Conservation (phyloP, 2,113 vertebrate genomes). For the Corythornis cristatus region DNA sequence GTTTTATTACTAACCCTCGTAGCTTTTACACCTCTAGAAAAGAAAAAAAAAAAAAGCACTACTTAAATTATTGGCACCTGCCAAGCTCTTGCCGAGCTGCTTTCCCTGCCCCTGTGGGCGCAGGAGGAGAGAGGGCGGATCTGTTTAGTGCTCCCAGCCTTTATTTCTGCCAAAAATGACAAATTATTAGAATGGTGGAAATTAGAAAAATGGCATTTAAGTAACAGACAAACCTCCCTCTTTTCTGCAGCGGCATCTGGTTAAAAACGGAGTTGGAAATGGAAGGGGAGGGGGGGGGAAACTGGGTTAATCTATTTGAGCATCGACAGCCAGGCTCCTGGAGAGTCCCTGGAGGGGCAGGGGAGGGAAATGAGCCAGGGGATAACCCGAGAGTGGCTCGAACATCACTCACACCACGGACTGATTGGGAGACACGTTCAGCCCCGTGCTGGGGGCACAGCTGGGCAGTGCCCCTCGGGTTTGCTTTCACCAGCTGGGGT, state of each 20-base stretch:
- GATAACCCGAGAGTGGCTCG: rapidly evolving
- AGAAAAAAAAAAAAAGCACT: constrained; percentile 11
- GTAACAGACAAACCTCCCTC: background rate
- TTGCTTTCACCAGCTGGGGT: background rate
- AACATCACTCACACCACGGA: rapidly evolving
- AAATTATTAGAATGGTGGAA: constrained; percentile 38
- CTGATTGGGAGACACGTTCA: rapidly evolving
- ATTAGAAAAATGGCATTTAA: constrained; percentile 41
- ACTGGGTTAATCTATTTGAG: background rate
- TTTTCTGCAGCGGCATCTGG: background rate
- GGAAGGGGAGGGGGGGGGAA: background rate
- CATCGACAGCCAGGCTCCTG: background rate
- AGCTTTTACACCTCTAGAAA: constrained; percentile 39
- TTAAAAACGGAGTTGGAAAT: background rate
- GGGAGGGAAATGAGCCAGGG: rapidly evolving
- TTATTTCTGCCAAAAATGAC: constrained; percentile 8
- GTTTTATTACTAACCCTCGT: background rate
- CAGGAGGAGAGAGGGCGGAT: constrained; percentile 7
- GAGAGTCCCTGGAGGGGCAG: background rate
- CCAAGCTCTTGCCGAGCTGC: background rate
- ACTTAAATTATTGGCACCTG: constrained; percentile 26
- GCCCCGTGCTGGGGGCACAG: rapidly evolving
- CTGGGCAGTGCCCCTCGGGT: too few species aligned
- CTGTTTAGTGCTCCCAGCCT: constrained; percentile 12
- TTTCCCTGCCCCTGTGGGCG: background rate